Base-by-base conservation (phyloP, 2,113 vertebrate genomes). In the Parus major region DNA sequence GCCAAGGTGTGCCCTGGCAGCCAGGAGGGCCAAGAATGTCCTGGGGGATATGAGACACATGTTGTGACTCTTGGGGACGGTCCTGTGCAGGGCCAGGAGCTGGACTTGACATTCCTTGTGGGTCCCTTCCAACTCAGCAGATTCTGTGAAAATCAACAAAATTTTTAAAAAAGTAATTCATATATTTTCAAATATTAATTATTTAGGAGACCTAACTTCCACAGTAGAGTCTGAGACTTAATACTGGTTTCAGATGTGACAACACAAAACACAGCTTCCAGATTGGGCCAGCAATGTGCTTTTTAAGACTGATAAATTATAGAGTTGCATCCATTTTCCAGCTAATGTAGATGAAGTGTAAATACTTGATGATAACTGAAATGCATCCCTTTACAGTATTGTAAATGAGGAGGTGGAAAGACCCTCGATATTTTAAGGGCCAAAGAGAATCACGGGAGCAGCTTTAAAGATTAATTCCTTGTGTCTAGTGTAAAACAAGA, bases 381-480 rank as follows among this genome's bases (percentile, higher is more conserved):
- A 95, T 90, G 79, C 55, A 71, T 90, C 88, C 76, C 61, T 93
- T 95, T 82, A 90, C 93, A 75, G 82, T 96, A 76, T 93, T 93
- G 93, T 95, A 96, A 94, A 96, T 95, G 92, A 56, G 59, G 83
- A 96, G 93, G 90, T 95, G 75, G 88, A 92, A 95, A 83, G 88
- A 88, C 86, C 86, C 85, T 89, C 44, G 27, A 92, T 95, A 94
- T 96, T 95, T 88, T 92, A 96, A 72, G 86, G 92, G 63, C 87
- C 97, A 95, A 96, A 93, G 94, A 90, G 96, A 94, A 95, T 95
- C 87, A 96, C 49, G 41, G 95, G 96, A 97, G 87, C 97, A 93
- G 90, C 97, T 97, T 97, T 94, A 94, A 95, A 97, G 96, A 98
- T 98, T 97, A 98, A 97, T 98, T 97, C 96, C 88, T 92, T 63